phyloP scores from a whole-genome alignment of 2,113 vertebrate genomes.

The Cyprinus carpio region DNA sequence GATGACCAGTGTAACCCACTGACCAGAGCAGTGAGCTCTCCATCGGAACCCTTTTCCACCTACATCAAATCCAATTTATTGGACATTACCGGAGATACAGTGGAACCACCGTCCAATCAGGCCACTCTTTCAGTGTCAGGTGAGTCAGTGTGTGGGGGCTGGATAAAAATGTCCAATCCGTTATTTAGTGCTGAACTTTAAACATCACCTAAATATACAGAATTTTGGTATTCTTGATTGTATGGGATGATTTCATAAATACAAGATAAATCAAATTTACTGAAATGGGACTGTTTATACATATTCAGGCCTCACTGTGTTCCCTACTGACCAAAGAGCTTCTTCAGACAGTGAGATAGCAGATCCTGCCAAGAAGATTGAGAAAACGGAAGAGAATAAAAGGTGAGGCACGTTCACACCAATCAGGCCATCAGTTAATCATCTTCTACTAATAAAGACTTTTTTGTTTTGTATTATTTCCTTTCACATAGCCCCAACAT shows the following conservation, averaged over 20 bases:
- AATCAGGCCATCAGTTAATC: not conserved
- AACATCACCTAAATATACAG: not conserved
- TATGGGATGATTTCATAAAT: too few species aligned
- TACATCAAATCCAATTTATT: slow-evolving; percentile 84
- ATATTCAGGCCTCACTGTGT: slow-evolving; percentile 76
- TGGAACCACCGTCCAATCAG: slow-evolving; percentile 74
- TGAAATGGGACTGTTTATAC: too few species aligned
- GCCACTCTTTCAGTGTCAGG: slow-evolving; percentile 79
- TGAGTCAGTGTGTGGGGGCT: slow-evolving; percentile 59
- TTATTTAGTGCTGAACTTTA: not conserved
- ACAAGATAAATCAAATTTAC: too few species aligned
- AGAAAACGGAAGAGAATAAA: slow-evolving; percentile 78
- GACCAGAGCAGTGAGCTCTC: slow-evolving; percentile 75
- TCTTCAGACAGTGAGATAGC: slow-evolving; percentile 80
- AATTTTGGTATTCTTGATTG: too few species aligned
- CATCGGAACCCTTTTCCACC: slow-evolving; percentile 79
- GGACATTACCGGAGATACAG: slow-evolving; percentile 73
- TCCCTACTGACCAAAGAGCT: slow-evolving; percentile 72
- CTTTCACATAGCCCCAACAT: slow-evolving; percentile 85
- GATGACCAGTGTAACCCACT: slow-evolving; percentile 87
- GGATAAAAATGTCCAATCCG: not conserved
- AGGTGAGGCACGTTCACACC: slow-evolving; percentile 73
- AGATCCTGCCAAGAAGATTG: slow-evolving; percentile 71
- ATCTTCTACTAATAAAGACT: not conserved
- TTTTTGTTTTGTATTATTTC: slow-evolving; percentile 2